A percentile compares a stretch with the other conserved stretches of the same genome.
These are phyloP conservation scores for Melinaea menophilus DNA, from an alignment of 2,888 invertebrate species.

Conservation along the genomic window DNA sequence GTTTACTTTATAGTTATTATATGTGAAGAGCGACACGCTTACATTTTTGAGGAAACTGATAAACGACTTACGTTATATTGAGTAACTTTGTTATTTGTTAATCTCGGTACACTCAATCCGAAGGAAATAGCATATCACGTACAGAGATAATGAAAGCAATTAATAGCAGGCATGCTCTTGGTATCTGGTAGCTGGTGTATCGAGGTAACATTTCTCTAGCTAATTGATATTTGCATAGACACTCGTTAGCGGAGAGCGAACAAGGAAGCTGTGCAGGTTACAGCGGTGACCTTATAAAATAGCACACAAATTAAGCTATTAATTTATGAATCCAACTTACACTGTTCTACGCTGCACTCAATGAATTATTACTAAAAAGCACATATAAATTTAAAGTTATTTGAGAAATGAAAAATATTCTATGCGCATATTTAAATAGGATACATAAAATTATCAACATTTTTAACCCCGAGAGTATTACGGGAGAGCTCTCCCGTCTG, in stretches of 20 bases:
- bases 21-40: background rate
- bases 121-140: slow-evolving; percentile 48
- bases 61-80: slow-evolving; percentile 15
- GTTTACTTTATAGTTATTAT: background rate
- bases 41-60: background rate
- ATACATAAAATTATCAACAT: background rate
- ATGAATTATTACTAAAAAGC: background rate
- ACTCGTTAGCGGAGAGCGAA: slow-evolving; percentile 38
- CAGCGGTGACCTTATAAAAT: slow-evolving; percentile 43
- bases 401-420: background rate
- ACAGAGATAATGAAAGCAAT: slow-evolving; percentile 48
- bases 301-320: slow-evolving; percentile 35
- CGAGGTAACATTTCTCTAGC: slow-evolving; percentile 49
- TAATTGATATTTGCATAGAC: slow-evolving; percentile 63
- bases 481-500: background rate
- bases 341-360: background rate
- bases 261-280: slow-evolving; percentile 38
- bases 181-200: slow-evolving; percentile 40
- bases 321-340: slow-evolving; percentile 29
- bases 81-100: slow-evolving; percentile 14
- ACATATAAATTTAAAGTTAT: background rate
- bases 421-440: background rate
- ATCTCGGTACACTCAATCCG: slow-evolving; percentile 25
- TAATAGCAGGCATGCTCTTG: slow-evolving; percentile 41
- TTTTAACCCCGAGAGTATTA: slow-evolving; percentile 4